These are phyloP conservation scores for Tinea trinotella DNA, from an alignment of 2,888 invertebrate species.

Conservation along the genomic window DNA sequence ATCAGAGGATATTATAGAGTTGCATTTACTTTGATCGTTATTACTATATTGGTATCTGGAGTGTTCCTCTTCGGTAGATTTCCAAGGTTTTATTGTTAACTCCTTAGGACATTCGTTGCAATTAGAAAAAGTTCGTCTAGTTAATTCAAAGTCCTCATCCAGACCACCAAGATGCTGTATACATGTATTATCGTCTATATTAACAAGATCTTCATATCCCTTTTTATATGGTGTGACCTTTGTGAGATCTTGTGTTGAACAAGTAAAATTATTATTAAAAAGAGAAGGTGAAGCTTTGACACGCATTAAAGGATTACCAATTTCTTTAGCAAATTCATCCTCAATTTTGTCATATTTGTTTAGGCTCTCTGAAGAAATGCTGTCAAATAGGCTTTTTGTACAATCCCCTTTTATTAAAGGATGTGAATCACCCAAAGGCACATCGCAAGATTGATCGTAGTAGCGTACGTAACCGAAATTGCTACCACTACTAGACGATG, in stretches of 20 bases:
- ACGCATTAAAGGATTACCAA: not conserved
- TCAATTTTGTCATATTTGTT: conserved; percentile 8
- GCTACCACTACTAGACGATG: conserved; percentile 70
- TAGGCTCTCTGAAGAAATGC: conserved; percentile 26
- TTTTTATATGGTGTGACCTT: conserved; percentile 60
- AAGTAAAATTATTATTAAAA: not conserved
- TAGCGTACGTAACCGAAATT: conserved; percentile 79
- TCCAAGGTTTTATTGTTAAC: conserved; percentile 50
- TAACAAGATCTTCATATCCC: conserved; percentile 79
- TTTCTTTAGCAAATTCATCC: conserved; percentile 10
- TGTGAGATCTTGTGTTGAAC: conserved; percentile 20
- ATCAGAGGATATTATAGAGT: conserved; percentile 31
- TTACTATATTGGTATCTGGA: conserved; percentile 33
- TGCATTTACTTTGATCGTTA: conserved; percentile 23
- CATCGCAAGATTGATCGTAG: conserved; percentile 67
- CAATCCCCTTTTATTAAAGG: conserved; percentile 46
- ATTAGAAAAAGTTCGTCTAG: conserved; percentile 78
- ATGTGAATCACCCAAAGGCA: conserved; percentile 34
- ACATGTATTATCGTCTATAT: conserved; percentile 74
- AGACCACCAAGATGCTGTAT: conserved; percentile 52
- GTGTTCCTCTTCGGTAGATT: conserved; percentile 55
- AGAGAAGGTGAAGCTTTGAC: not conserved
- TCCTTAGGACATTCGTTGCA: conserved; percentile 58
- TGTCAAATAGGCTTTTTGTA: conserved; percentile 49
- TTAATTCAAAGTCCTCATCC: conserved; percentile 50